A percentile compares a stretch with the other conserved stretches of the same genome.
Evolutionary conservation across 1,140 invertebrate species (phyloP).

Genomic region (Trinorchestia longiramus): DNA sequence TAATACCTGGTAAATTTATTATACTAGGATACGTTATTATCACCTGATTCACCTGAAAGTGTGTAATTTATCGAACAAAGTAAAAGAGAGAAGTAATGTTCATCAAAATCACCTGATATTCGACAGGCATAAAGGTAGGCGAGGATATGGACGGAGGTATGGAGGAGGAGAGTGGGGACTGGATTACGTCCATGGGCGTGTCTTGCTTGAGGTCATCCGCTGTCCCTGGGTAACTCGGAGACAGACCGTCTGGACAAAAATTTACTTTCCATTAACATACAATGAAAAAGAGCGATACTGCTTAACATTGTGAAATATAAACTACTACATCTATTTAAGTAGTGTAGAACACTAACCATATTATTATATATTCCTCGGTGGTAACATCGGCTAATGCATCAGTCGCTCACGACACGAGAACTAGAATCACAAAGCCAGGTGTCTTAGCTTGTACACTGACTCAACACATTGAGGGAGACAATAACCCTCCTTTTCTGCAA

Average conservation of each 20-base stretch:
- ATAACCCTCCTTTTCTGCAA: too few relatives aligned
- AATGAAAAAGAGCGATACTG: not conserved
- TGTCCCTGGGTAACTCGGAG: not conserved
- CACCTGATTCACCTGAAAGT: not conserved
- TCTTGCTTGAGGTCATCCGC: constrained; percentile 48
- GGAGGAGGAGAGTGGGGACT: constrained; percentile 35
- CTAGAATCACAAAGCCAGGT: too few relatives aligned
- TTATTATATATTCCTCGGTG: too few relatives aligned
- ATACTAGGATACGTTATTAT: not conserved
- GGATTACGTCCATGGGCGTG: constrained; percentile 40
- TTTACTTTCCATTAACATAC: not conserved
- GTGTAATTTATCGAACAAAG: not conserved
- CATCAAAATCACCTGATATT: constrained; percentile 15
- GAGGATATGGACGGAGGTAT: constrained; percentile 30
- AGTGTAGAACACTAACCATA: too few relatives aligned
- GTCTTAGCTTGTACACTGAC: too few relatives aligned
- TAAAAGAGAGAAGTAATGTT: not conserved
- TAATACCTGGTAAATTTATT: too few relatives aligned
- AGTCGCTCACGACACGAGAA: too few relatives aligned
- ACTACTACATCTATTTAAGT: too few relatives aligned
- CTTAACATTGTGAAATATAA: not conserved
- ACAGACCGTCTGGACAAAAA: constrained; percentile 4
- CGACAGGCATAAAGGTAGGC: constrained; percentile 20
- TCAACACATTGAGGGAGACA: too few relatives aligned
- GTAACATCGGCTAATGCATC: too few relatives aligned